These are phyloP conservation scores for Phalacrocorax carbo DNA, from an alignment of 2,113 vertebrate genomes.

Conservation along the genomic window DNA sequence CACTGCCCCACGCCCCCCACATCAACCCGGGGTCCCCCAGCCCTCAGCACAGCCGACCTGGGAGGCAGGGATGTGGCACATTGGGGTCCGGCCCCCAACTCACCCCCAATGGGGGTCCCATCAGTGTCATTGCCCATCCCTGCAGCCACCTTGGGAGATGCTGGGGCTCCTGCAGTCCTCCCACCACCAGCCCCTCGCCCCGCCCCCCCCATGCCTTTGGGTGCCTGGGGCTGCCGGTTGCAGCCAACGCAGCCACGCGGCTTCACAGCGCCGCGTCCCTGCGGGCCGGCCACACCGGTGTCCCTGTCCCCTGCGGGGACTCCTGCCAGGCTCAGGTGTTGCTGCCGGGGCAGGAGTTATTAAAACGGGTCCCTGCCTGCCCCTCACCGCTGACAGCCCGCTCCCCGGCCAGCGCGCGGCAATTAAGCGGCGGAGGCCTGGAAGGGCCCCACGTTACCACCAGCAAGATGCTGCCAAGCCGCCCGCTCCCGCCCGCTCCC, in stretches of 20 bases:
- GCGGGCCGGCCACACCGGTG: accelerated
- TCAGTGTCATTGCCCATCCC: neutral
- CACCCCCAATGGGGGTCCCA: accelerated
- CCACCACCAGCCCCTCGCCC: accelerated
- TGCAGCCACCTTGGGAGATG: neutral
- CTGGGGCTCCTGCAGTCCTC: neutral
- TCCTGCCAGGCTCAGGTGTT: neutral
- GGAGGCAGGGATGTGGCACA: neutral
- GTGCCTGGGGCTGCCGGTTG: accelerated
- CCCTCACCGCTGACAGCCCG: neutral
- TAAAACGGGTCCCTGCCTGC: neutral
- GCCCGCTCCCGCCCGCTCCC: conserved; percentile 18
- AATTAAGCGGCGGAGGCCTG: neutral
- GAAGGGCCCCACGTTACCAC: conserved; percentile 43
- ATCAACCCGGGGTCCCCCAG: accelerated
- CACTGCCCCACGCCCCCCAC: accelerated
- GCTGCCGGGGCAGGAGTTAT: neutral
- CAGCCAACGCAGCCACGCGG: neutral
- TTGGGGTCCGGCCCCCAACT: neutral
- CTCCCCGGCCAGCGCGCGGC: neutral
- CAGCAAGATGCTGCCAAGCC: neutral
- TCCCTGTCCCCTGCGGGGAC: neutral
- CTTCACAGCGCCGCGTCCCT: accelerated
- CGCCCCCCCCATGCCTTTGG: neutral
- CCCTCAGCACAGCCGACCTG: neutral